Evolutionary conservation across 2,113 vertebrate genomes (phyloP), one percentile per base, ranked within the genome.

Genomic region (Atlantisia rogersi): DNA sequence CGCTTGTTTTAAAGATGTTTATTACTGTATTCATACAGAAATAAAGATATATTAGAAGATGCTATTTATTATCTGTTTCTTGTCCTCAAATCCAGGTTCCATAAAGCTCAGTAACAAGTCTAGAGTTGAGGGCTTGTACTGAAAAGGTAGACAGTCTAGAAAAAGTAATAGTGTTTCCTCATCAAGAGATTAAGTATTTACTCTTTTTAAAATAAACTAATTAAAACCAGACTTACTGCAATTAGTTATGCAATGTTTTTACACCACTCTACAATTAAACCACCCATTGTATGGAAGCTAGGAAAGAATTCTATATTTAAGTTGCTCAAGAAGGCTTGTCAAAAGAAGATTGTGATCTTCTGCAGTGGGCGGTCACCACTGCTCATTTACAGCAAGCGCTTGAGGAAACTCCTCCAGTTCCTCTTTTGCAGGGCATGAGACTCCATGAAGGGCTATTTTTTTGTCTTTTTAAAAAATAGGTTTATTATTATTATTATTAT

Each of bases 201-300:
- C 55, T 70, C 69, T 92, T 86, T 86, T 87, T 82, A 55, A 95
- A 97, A 96, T 95, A 97, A 97, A 95, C 88, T 94, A 90, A 95
- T 96, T 95, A 97, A 92, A 92, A 86, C 2, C 40, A 93, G 88
- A 74, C 86, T 83, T 90, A 93, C 10, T 92, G 76, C 86, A 96
- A 95, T 96, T 96, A 96, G 76, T 94, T 95, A 78, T 64, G 91
- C 86, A 92, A 96, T 81, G 50, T 82, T 92, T 92, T 60, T 83
- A 88, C 55, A 90, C n/a, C 31, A 39, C 64, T 78, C 52, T 67
- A 70, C 88, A 96, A 97, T 92, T 94, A 93, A 95, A 95, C 88
- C 64, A 71, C 12, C 25, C 86, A 94, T 42, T 77, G 76, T 65
- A 95, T 86, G 67, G 46, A 86, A 77, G 82, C 71, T 80, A 94